Percentiles rank a stretch among this genome's conserved stretches.
Conservation (phyloP, 1,140 invertebrate genomes). For the Latrodectus geometricus region DNA sequence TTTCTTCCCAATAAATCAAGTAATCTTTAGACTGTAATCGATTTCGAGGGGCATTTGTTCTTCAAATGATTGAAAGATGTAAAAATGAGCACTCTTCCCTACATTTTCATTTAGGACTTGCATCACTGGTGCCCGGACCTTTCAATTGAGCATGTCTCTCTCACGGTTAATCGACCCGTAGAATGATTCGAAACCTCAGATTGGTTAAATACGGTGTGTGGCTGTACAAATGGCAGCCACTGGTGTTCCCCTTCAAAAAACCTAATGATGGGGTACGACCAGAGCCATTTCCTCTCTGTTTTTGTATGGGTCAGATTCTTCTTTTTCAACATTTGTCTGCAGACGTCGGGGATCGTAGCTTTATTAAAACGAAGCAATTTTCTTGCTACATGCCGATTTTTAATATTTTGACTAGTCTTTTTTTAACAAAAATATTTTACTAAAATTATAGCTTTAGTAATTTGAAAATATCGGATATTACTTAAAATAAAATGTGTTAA, state of each 20-base stretch:
- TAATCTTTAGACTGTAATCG: no score
- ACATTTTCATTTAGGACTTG: background rate
- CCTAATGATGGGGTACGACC: conserved; percentile 39
- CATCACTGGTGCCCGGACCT: conserved; percentile 7
- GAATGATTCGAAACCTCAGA: conserved; percentile 2
- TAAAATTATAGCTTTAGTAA: no score
- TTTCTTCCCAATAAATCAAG: no score
- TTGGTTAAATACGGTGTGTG: conserved; percentile 32
- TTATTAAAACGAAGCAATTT: background rate
- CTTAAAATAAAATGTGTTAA: no score
- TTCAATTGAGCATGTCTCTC: conserved; percentile 19
- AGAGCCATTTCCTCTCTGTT: conserved; percentile 33
- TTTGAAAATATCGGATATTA: no score
- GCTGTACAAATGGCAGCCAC: conserved; percentile 39
- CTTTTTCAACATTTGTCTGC: background rate
- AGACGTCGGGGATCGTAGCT: background rate
- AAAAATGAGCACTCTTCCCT: no score
- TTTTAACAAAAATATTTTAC: no score
- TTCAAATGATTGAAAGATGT: no score
- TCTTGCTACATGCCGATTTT: background rate
- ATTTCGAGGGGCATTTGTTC: no score
- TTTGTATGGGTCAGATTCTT: background rate
- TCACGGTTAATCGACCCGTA: conserved; percentile 18
- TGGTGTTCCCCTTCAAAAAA: conserved; percentile 27
- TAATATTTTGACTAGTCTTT: background rate